Evolutionary conservation across 2,888 invertebrate genomes (phyloP).

Genomic region (Cordilura impudica): DNA sequence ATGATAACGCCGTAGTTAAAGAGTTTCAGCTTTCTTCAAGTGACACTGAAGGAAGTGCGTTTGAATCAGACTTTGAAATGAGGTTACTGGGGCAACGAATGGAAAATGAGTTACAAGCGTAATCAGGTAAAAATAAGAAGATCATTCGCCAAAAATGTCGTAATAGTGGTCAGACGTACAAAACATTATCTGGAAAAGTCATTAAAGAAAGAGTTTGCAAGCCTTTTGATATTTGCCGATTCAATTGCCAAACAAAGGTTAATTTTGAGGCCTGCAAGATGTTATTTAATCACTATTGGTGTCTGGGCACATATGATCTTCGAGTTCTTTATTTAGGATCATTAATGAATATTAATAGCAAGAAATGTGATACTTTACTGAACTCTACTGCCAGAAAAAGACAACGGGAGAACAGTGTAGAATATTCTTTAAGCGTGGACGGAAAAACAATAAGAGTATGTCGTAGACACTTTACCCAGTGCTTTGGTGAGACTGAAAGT

Average conservation of each 20-base stretch:
- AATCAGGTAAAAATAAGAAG: conserved; percentile 33
- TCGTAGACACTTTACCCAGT: conserved; percentile 41
- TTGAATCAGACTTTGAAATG: conserved; percentile 36
- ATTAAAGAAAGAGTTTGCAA: conserved; percentile 32
- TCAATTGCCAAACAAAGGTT: conserved; percentile 21
- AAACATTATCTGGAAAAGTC: conserved; percentile 27
- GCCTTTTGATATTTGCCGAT: conserved; percentile 23
- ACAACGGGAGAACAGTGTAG: conserved; percentile 19
- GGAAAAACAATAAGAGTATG: conserved; percentile 43
- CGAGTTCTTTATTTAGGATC: conserved; percentile 4
- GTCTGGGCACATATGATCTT: conserved; percentile 15
- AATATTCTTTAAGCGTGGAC: conserved; percentile 29
- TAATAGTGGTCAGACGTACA: conserved; percentile 39
- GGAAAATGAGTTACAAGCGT: conserved; percentile 38
- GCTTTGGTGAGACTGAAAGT: conserved; percentile 51
- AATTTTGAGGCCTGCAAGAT: conserved; percentile 19
- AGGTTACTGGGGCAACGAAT: conserved; percentile 36
- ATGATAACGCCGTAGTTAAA: conserved; percentile 32
- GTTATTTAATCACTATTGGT: conserved; percentile 29
- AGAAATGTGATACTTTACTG: conserved; percentile 20
- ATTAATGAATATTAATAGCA: conserved; percentile 20
- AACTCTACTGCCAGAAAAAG: conserved; percentile 23
- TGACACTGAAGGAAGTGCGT: conserved; percentile 31
- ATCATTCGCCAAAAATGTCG: conserved; percentile 23
- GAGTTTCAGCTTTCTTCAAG: conserved; percentile 34